These are phyloP conservation scores for Oscheius onirici DNA, from an alignment of 2,888 invertebrate genomes.

Conservation along the genomic window DNA sequence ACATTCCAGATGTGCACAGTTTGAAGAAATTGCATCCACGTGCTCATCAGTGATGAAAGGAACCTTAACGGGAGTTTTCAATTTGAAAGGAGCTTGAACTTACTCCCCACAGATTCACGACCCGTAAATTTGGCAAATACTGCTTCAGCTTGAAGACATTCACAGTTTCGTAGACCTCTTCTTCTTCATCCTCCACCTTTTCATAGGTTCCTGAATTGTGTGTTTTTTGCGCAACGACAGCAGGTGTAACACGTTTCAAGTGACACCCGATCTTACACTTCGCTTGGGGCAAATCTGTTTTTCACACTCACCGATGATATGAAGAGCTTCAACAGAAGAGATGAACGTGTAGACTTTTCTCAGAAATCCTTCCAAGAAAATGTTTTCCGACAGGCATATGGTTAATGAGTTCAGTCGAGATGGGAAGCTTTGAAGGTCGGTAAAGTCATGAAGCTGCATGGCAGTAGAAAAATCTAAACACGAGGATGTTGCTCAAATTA, in stretches of 20 bases:
- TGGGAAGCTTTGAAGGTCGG: conserved; percentile 97
- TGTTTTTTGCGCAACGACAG: neutral
- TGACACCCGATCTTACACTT: conserved; percentile 18
- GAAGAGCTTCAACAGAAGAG: conserved; percentile 94
- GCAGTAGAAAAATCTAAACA: conserved; percentile 94
- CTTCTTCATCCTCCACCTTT: conserved; percentile 96
- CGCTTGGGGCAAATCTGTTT: conserved; percentile 8
- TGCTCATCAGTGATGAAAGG: conserved; percentile 86
- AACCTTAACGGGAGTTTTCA: conserved; percentile 44
- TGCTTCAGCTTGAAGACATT: conserved; percentile 98
- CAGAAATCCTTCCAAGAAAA: conserved; percentile 99
- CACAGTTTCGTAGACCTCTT: conserved; percentile 98
- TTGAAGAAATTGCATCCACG: conserved; percentile 86
- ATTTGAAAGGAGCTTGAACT: conserved; percentile 74
- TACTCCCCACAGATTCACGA: conserved; percentile 97
- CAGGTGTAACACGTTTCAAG: conserved; percentile 10
- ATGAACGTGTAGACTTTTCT: conserved; percentile 99
- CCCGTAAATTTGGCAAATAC: conserved; percentile 93
- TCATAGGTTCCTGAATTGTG: conserved; percentile 87
- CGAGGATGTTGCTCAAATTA: no score
- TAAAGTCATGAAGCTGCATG: conserved; percentile 98
- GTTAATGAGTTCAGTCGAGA: conserved; percentile 93
- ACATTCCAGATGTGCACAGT: conserved; percentile 84
- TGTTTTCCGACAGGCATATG: conserved; percentile 94
- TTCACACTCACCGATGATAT: conserved; percentile 83